Base-by-base conservation (phyloP, 2,113 vertebrate species). In the Solea solea region DNA sequence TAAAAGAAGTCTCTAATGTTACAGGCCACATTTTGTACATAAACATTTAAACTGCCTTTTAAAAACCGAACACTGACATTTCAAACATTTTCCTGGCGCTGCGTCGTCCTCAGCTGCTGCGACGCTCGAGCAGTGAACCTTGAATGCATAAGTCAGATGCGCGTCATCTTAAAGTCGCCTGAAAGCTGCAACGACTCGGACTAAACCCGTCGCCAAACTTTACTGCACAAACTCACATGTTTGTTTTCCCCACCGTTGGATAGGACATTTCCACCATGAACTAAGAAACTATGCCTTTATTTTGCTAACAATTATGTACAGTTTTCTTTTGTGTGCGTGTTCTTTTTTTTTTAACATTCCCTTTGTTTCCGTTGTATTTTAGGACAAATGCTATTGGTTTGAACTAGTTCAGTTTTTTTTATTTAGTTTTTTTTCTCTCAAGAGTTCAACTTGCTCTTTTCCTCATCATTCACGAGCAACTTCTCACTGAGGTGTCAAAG, bases 401-500 rank as follows among this genome's bases (percentile, higher is more conserved):
- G 58, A 74, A 60, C 16, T 80, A 55, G 48, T 46, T 68, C 1
- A 21, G 21, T 71, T 67, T 60, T 64, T 16, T 25, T 56, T 57
- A n/a, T n/a, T n/a, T n/a, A n/a, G n/a, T n/a, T 60, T 64, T 16
- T 25, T 56, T 57, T 55, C 27, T 1, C 27, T 39, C 4, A 12
- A 52, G 51, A 69, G 64, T 66, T 68, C 69, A 74, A 48, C 50
- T 86, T 74, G 65, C 75, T 84, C 42, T 74, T 66, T 69, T 81
- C 64, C 58, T 85, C 69, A 71, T 52, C 50, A 75, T 55, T 78
- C 82, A 81, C 6, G 78, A 84, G 81, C 75, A 80, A 75, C 80
- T 83, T 86, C 64, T 82, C 61, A 77, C 81, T 53, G 76, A 87
- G 85, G 83, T 88, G 87, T 89, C 85, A 86, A 89, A 87, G 86